Conservation (phyloP, 2,888 invertebrate species). For the Theodoxus fluviatilis region DNA sequence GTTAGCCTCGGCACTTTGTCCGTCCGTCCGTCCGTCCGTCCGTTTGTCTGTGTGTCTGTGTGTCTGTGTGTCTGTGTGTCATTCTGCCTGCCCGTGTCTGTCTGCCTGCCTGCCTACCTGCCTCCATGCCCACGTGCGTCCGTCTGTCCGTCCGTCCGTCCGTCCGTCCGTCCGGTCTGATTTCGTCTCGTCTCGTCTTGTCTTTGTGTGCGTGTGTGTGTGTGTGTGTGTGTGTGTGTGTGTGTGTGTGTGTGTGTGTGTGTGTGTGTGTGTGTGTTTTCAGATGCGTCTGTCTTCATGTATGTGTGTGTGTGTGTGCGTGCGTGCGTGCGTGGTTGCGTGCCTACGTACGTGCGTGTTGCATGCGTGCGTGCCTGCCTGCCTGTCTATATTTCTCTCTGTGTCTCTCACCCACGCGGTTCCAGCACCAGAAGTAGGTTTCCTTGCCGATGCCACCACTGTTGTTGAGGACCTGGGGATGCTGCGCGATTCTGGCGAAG, state of each 20-base stretch:
- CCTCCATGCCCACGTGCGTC: too few relatives aligned
- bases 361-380: neutral
- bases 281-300: neutral
- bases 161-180: too few relatives aligned
- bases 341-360: neutral
- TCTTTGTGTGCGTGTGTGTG: too few relatives aligned
- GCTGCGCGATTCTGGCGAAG: conserved; percentile 37
- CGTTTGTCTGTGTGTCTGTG: too few relatives aligned
- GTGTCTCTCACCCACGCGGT: conserved; percentile 39
- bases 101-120: too few relatives aligned
- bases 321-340: neutral
- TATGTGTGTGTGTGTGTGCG: neutral
- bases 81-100: too few relatives aligned
- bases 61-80: too few relatives aligned
- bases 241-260: conserved; percentile 10
- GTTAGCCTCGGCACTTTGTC: too few relatives aligned
- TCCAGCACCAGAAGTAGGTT: conserved; percentile 52
- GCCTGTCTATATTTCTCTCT: neutral
- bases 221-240: conserved; percentile 11
- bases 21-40: too few relatives aligned
- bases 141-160: too few relatives aligned
- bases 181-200: too few relatives aligned
- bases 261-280: neutral
- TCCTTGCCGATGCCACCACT: conserved; percentile 42
- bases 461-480: conserved; percentile 43